Percentiles rank a stretch among this genome's conserved stretches.
Evolutionary conservation across 1,140 invertebrate species (phyloP).

Genomic region (Thaumetopoea pityocampa): DNA sequence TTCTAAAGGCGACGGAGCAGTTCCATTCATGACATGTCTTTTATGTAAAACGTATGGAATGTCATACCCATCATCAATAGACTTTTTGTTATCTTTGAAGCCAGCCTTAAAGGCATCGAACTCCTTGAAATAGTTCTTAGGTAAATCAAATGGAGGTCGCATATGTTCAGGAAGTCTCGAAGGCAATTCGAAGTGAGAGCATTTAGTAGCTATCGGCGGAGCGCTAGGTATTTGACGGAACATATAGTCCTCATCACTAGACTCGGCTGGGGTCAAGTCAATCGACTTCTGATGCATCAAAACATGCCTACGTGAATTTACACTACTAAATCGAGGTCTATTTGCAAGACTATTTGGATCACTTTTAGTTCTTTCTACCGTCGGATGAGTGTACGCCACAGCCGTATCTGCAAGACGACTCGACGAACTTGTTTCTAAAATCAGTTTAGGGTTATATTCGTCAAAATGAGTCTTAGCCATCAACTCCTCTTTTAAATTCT

Average conservation of each 20-base stretch:
- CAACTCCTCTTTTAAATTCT: constrained; percentile 77
- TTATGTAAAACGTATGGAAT: constrained; percentile 90
- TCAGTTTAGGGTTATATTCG: constrained; percentile 78
- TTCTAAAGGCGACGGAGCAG: constrained; percentile 77
- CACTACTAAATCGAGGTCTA: constrained; percentile 81
- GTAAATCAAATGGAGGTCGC: constrained; percentile 76
- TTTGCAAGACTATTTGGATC: constrained; percentile 86
- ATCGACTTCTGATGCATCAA: constrained; percentile 92
- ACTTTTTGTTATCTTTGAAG: constrained; percentile 63
- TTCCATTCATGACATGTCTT: constrained; percentile 88
- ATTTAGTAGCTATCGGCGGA: constrained; percentile 80
- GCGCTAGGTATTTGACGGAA: constrained; percentile 83
- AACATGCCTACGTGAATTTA: constrained; percentile 82
- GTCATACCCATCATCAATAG: constrained; percentile 77
- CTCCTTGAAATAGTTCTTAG: constrained; percentile 78
- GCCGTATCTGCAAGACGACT: constrained; percentile 69
- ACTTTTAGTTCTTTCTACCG: constrained; percentile 88
- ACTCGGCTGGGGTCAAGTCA: constrained; percentile 87
- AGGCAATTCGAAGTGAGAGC: constrained; percentile 82
- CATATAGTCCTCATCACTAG: constrained; percentile 86
- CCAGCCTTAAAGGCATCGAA: constrained; percentile 75
- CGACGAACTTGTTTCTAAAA: constrained; percentile 71
- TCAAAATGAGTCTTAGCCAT: constrained; percentile 80
- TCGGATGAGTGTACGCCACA: constrained; percentile 78
- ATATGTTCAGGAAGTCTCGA: constrained; percentile 60